Conservation (phyloP, 2,888 invertebrate species). For the Mimachlamys varia region DNA sequence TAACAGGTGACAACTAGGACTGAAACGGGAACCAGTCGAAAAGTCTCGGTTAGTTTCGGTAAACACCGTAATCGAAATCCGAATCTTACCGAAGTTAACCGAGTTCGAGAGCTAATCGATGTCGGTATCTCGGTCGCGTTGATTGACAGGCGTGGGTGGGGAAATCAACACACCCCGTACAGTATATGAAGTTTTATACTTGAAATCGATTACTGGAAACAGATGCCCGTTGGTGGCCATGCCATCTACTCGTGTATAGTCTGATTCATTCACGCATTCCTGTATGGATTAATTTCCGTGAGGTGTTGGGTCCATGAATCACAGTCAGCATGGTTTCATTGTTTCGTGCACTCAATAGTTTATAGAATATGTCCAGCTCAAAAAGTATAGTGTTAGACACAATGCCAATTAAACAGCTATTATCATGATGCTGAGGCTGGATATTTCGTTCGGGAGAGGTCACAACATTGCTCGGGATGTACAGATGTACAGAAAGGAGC, state of each 20-base stretch:
- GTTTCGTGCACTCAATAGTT: not conserved
- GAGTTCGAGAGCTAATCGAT: not conserved
- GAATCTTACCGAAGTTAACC: too few species aligned
- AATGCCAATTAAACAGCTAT: not conserved
- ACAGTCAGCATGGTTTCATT: not conserved
- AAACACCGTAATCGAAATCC: not conserved
- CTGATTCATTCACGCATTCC: slow-evolving; percentile 8
- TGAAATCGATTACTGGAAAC: slow-evolving; percentile 27
- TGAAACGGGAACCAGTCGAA: not conserved
- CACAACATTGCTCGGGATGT: too few species aligned
- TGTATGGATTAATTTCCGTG: not conserved
- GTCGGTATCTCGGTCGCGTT: not conserved
- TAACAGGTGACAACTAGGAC: too few species aligned
- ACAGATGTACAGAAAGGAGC: too few species aligned
- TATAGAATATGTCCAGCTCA: not conserved
- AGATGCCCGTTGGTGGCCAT: not conserved
- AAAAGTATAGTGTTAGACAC: not conserved
- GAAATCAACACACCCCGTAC: not conserved
- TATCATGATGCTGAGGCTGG: too few species aligned
- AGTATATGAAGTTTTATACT: not conserved
- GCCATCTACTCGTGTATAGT: not conserved
- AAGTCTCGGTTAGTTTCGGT: not conserved
- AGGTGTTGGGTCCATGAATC: not conserved
- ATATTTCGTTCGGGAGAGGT: too few species aligned
- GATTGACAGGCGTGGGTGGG: slow-evolving; percentile 11